These are phyloP conservation scores for Gadopsis bispinosus DNA, from an alignment of 2,797 vertebrate species.

Conservation along the genomic window DNA sequence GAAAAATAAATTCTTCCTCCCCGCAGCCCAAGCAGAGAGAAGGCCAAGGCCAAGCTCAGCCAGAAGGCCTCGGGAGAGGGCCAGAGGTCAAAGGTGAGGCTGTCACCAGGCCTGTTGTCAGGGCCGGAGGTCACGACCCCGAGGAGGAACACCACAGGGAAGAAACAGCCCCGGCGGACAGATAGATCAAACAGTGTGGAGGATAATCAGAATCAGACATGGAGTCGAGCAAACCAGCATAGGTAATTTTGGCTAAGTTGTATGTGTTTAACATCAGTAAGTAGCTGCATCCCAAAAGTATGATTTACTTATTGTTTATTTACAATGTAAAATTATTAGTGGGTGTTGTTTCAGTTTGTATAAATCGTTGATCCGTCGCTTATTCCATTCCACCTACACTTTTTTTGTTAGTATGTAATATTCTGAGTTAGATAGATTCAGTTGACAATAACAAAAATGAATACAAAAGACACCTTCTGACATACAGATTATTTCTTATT, in stretches of 20 bases:
- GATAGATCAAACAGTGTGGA: constrained; percentile 90
- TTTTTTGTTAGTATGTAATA: too few species aligned
- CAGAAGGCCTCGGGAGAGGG: constrained; percentile 90
- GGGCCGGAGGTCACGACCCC: constrained; percentile 85
- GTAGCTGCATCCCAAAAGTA: background rate
- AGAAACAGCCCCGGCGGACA: constrained; percentile 94
- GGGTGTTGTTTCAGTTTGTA: too few species aligned
- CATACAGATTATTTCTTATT: too few species aligned
- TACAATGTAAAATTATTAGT: background rate
- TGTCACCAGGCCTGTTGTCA: constrained; percentile 86
- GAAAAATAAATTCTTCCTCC: background rate
- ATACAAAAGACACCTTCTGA: too few species aligned
- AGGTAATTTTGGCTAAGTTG: constrained; percentile 52
- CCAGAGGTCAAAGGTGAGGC: constrained; percentile 91
- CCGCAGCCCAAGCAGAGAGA: constrained; percentile 89
- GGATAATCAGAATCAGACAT: constrained; percentile 85
- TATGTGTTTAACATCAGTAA: background rate
- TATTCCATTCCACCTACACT: too few species aligned
- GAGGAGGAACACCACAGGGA: constrained; percentile 90
- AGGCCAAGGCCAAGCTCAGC: constrained; percentile 89
- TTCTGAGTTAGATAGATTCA: too few species aligned
- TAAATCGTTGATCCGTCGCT: background rate
- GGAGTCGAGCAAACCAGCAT: constrained; percentile 74
- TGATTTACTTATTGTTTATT: background rate
- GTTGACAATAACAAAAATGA: too few species aligned